phyloP scores from a whole-genome alignment of 2,113 vertebrate species.

The Sphaerodactylus townsendi region DNA sequence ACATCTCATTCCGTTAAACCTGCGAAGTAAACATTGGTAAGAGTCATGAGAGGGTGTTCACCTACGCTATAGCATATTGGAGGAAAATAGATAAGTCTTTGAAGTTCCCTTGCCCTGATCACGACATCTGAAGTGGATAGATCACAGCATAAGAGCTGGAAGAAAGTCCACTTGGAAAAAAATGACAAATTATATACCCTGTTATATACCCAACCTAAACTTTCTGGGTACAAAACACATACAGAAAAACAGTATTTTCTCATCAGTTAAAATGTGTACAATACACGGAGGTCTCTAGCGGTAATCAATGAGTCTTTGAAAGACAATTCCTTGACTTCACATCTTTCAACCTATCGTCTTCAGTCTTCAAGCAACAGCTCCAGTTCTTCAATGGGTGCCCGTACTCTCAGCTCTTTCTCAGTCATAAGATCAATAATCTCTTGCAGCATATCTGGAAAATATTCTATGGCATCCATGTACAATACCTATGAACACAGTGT shows the following conservation, averaged over 20 bases:
- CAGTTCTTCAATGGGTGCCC: conserved; percentile 89
- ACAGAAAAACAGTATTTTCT: conserved; percentile 3
- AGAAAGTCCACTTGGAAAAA: neutral
- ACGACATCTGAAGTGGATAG: conserved; percentile 23
- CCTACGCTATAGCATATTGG: neutral
- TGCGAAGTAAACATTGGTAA: rapidly evolving
- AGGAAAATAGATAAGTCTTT: conserved; percentile 31
- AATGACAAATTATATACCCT: neutral
- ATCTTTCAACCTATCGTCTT: neutral
- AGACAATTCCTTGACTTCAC: neutral
- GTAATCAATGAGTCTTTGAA: neutral
- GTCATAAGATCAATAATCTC: conserved; percentile 88
- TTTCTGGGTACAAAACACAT: conserved; percentile 2
- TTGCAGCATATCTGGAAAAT: conserved; percentile 85
- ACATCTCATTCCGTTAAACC: neutral
- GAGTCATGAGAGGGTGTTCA: neutral
- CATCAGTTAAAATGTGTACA: neutral
- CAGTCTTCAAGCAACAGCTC: conserved; percentile 89
- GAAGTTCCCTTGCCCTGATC: conserved; percentile 14
- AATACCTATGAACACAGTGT: conserved; percentile 73
- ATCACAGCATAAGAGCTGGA: neutral
- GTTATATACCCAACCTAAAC: neutral
- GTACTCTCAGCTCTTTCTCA: conserved; percentile 88
- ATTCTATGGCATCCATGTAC: conserved; percentile 86
- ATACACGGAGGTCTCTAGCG: neutral